Conservation (phyloP, 2,113 vertebrate species). For the Pao palembangensis region DNA sequence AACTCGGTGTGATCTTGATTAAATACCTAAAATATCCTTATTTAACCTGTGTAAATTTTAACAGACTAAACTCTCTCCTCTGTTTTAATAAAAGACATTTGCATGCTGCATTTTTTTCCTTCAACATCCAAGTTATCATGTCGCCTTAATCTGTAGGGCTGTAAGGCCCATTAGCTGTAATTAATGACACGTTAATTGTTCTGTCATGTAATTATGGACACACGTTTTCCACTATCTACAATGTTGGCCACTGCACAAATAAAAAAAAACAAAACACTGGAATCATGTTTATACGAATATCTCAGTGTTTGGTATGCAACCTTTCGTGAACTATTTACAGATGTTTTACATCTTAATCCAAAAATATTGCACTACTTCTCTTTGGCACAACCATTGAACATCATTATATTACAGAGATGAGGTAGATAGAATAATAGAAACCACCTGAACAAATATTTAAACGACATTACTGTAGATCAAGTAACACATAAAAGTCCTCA, state of each 20-base stretch:
- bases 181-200: neutral
- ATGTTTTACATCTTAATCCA: too few relatives aligned
- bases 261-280: too few relatives aligned
- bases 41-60: neutral
- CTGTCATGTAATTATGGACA: neutral
- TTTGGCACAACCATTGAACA: too few relatives aligned
- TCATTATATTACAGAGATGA: too few relatives aligned
- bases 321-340: neutral
- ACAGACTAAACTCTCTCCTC: too few relatives aligned
- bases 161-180: neutral
- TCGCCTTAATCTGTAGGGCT: neutral
- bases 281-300: neutral
- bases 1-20: too few relatives aligned
- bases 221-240: slow-evolving; percentile 1
- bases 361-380: too few relatives aligned
- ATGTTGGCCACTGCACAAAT: neutral
- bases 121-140: too few relatives aligned
- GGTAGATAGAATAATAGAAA: too few relatives aligned
- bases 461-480: too few relatives aligned
- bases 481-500: neutral
- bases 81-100: neutral
- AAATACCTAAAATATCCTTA: too few relatives aligned
- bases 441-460: too few relatives aligned
- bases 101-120: neutral
- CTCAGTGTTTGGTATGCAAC: neutral